Evolutionary conservation across 2,797 vertebrate species (phyloP), one percentile per base, ranked within the genome.

Genomic region (Gadopsis bispinosus): DNA sequence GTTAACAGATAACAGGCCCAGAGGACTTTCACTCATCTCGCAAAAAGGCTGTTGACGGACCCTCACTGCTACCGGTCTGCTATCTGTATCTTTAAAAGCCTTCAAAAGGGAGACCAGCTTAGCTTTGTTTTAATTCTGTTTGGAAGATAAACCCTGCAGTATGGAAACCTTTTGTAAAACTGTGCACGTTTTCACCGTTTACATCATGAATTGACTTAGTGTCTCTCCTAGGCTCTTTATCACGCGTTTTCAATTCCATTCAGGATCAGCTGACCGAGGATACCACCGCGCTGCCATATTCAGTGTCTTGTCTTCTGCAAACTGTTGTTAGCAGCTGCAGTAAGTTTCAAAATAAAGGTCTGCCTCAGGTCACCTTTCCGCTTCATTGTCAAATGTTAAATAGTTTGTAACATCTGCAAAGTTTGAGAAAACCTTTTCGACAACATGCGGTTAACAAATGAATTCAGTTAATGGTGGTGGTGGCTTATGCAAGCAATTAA

Each of bases 331-430:
- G 58, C 31, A 26, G 73, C 69, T 4, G 60, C 17, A 55, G 13
- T 14, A 4, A 13, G 1, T 73, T 81, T 79, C 56, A 70, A 55
- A 81, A 43, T 60, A 75, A 67, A 75, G 4, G 35, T 7, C 64
- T 35, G 20, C 10, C 2, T 41, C 22, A 5, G 22, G 14, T 14
- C 29, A 45, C 26, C 9, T 61, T 56, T 65, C 50, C 4, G 11
- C 63, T 22, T 59, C 39, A 26, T 39, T 51, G 20, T 69, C 7
- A 58, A 69, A 41, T 37, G 41, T 19, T 35, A 48, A 7, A 11
- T 22, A 50, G 33, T 62, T 47, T 9, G 14, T 6, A 41, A 71
- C 59, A 19, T 26, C 4, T 20, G 9, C 19, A 50, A 29, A 41
- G 53, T 48, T 37, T 22, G 37, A 35, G 5, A 43, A 76, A 61